Evolutionary conservation across 2,113 vertebrate genomes (phyloP), one percentile per base, ranked within the genome.

Genomic region (Burhinus bistriatus): DNA sequence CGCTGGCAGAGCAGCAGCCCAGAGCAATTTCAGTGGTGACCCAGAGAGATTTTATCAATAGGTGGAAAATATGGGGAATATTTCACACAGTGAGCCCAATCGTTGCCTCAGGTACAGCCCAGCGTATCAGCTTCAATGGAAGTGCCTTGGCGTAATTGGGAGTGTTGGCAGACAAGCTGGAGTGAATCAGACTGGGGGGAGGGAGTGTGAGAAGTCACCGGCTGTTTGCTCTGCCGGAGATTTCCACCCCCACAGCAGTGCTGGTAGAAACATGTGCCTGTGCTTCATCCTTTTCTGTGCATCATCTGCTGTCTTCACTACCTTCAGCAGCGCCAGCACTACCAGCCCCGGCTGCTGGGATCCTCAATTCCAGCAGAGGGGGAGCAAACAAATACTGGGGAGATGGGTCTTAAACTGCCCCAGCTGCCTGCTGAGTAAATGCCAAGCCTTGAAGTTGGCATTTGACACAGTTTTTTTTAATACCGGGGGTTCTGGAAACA

Each of bases 211-310:
- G 84, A 82, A 94, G 91, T 49, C 87, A 75, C 84, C 34, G 78
- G 81, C 95, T 95, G 95, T 84, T 96, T 89, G 92, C 90, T 94
- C 95, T 91, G 96, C 92, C 6, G 26, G 84, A 96, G 93, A 90
- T 87, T 95, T 85, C 96, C 92, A 83, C 91, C 95, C 96, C 95
- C 96, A 83, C 92, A 92, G 64, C 86, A 77, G 68, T 23, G 64
- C 90, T 81, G 92, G 58, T 78, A 42, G 79, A 59, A 77, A 78
- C 83, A 58, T 17, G 88, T 78, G 90, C 85, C 87, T 7, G 8
- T 58, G 85, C 85, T 95, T 87, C 87, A 88, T 71, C 81, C 70
- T 45, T 59, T 40, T 82, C 89, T 2, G 4, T 36, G 69, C 77
- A 79, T 83, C 38, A 4, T 40, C 49, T 78, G 51, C 55, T 26